Percentiles rank a stretch among this genome's conserved stretches.
Evolutionary conservation across 2,888 invertebrate species (phyloP).

Genomic region (Ochropacha duplaris): DNA sequence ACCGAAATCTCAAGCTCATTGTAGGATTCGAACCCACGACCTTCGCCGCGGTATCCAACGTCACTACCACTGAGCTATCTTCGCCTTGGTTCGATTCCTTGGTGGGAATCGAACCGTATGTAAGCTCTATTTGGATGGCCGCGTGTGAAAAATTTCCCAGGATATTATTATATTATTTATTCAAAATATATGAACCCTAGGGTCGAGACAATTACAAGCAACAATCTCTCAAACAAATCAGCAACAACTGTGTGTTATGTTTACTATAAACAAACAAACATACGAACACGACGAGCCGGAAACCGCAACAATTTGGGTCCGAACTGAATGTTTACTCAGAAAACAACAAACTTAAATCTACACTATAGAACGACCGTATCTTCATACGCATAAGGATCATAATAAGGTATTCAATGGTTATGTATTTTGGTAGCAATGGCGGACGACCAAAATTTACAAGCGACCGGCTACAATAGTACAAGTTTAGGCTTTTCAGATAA

Average conservation of each 20-base stretch:
- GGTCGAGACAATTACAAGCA: constrained; percentile 16
- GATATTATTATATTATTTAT: no score
- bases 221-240: constrained; percentile 60
- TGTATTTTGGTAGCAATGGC: constrained; percentile 25
- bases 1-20: no score
- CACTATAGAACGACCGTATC: constrained; percentile 16
- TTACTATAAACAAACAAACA: constrained; percentile 45
- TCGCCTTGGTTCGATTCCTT: no score
- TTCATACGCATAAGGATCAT: constrained; percentile 11
- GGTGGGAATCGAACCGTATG: no score
- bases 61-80: no score
- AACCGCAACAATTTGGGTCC: constrained; percentile 65
- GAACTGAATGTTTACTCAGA: constrained; percentile 62
- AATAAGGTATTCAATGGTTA: constrained; percentile 7
- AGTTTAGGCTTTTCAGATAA: constrained; percentile 47
- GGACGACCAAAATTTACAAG: constrained; percentile 58
- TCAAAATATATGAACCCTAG: neutral
- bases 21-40: no score
- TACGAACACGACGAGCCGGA: constrained; percentile 41
- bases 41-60: no score
- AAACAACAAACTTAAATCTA: constrained; percentile 44
- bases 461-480: constrained; percentile 40
- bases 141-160: no score
- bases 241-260: constrained; percentile 54
- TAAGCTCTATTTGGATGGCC: no score